A percentile compares a stretch with the other conserved stretches of the same genome.
These are phyloP conservation scores for Blastobasis lacticolella DNA, from an alignment of 2,888 invertebrate genomes.

Conservation along the genomic window DNA sequence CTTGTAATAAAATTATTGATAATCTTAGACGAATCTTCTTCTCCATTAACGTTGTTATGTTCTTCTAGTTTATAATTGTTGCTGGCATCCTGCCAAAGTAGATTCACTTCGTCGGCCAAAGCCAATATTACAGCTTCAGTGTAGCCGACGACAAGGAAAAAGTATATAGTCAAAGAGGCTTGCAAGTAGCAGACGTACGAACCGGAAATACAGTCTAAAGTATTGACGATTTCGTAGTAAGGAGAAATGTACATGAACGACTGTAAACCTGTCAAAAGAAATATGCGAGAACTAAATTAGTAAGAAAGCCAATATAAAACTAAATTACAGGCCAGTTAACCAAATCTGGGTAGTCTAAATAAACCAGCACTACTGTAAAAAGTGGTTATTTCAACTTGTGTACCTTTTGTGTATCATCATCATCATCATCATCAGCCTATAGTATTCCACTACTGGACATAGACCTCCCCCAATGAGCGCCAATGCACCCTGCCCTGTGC, in stretches of 20 bases:
- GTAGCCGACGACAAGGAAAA: constrained; percentile 16
- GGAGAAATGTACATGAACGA: constrained; percentile 6
- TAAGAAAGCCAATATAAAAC: not conserved
- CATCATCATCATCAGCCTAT: too few species aligned
- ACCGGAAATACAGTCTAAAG: too few species aligned
- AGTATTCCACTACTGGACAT: too few species aligned
- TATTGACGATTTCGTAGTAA: constrained; percentile 6
- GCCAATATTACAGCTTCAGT: constrained; percentile 16
- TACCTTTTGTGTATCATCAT: too few species aligned
- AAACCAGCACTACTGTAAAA: too few species aligned
- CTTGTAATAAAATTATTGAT: too few species aligned
- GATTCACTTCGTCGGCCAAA: constrained; percentile 10
- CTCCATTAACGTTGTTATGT: too few species aligned
- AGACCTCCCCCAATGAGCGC: too few species aligned
- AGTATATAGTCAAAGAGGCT: constrained; percentile 9
- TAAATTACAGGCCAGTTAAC: not conserved
- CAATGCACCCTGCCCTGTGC: too few species aligned
- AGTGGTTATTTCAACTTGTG: too few species aligned
- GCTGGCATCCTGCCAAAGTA: constrained; percentile 16
- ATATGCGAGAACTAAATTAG: not conserved
- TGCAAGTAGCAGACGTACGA: not conserved
- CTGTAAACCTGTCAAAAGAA: constrained; percentile 6
- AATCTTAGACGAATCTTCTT: too few species aligned
- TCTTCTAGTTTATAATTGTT: constrained; percentile 20
- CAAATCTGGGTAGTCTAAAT: not conserved